Conservation (phyloP, 2,888 invertebrate genomes). For the Drosophila mimica region DNA sequence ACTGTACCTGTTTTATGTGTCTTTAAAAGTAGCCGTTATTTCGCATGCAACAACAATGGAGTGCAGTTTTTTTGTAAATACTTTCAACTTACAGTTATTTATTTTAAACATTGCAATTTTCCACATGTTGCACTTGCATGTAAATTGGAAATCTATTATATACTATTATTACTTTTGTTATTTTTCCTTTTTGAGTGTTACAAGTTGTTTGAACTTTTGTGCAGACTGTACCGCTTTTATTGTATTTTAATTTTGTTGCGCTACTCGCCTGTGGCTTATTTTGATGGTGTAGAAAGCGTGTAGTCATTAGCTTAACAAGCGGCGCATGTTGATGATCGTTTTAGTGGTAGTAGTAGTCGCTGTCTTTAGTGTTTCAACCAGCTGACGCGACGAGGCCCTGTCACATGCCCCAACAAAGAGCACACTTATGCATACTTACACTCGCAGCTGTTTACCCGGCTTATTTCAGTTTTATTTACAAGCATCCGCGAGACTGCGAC, state of each 20-base stretch:
- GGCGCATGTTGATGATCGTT: slow-evolving; percentile 53
- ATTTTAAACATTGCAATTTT: slow-evolving; percentile 4
- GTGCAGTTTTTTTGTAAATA: slow-evolving; percentile 6
- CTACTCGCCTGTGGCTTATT: neutral
- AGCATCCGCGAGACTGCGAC: slow-evolving; percentile 49
- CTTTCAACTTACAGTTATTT: slow-evolving; percentile 2
- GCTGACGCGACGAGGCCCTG: slow-evolving; percentile 53
- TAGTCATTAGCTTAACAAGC: slow-evolving; percentile 66
- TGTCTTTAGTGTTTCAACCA: slow-evolving; percentile 43
- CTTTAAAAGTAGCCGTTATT: slow-evolving; percentile 23
- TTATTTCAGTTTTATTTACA: slow-evolving; percentile 71
- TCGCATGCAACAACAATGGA: slow-evolving; percentile 36
- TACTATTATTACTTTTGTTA: neutral
- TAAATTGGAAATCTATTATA: slow-evolving; percentile 1
- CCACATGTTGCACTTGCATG: slow-evolving; percentile 14
- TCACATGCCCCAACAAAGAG: slow-evolving; percentile 60
- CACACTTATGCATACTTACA: slow-evolving; percentile 6
- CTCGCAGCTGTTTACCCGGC: slow-evolving; percentile 53
- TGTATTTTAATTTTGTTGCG: neutral
- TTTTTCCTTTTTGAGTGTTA: neutral
- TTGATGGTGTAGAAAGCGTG: slow-evolving; percentile 66
- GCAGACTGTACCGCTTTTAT: slow-evolving; percentile 53
- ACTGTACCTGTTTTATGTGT: slow-evolving; percentile 46
- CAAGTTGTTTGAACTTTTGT: slow-evolving; percentile 27
- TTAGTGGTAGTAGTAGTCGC: slow-evolving; percentile 15